Conservation (phyloP, 2,888 invertebrate species). For the Scaptomyza parva region DNA sequence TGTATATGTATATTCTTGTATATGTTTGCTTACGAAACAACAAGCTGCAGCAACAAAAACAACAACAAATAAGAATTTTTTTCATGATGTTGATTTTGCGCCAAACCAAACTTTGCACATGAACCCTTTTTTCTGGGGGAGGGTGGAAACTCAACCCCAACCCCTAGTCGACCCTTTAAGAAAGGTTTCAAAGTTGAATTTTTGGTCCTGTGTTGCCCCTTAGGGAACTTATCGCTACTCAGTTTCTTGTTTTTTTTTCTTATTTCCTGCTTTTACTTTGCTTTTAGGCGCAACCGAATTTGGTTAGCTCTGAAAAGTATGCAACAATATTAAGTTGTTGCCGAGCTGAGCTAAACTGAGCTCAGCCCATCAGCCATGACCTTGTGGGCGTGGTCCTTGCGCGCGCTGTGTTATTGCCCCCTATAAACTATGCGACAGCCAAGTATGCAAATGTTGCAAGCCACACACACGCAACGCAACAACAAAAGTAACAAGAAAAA, state of each 20-base stretch:
- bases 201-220: conserved; percentile 8
- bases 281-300: conserved; percentile 56
- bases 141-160: no score
- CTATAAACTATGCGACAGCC: conserved; percentile 48
- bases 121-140: conserved; percentile 61
- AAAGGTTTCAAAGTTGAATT: conserved; percentile 36
- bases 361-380: conserved; percentile 67
- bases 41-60: conserved; percentile 28
- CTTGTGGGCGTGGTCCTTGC: conserved; percentile 60
- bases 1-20: conserved; percentile 27
- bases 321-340: conserved; percentile 3
- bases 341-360: conserved; percentile 14
- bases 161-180: neutral
- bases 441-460: conserved; percentile 75
- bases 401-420: conserved; percentile 27
- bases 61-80: conserved; percentile 45
- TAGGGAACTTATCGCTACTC: conserved; percentile 41
- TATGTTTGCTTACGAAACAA: conserved; percentile 66
- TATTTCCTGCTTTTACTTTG: conserved; percentile 56
- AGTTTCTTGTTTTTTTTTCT: conserved; percentile 74
- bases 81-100: conserved; percentile 64
- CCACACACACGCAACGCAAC: conserved; percentile 15
- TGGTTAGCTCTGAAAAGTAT: conserved; percentile 39
- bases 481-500: neutral
- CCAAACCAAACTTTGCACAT: conserved; percentile 73